phyloP scores from a whole-genome alignment of 2,888 invertebrate species.

The Lepidochitona cinerea region DNA sequence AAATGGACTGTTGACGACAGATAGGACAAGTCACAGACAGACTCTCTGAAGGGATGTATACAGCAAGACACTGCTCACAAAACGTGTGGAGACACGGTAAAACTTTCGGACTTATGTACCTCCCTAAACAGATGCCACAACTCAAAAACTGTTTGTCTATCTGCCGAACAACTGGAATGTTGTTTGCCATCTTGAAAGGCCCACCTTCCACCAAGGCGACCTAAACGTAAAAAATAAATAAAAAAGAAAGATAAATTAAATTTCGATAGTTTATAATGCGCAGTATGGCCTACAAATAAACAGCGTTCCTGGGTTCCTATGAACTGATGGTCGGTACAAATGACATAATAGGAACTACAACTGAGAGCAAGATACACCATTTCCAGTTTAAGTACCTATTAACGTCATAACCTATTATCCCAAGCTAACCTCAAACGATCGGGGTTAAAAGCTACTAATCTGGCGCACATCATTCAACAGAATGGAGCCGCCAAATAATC shows the following conservation, averaged over 20 bases:
- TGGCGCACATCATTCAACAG: too few species aligned
- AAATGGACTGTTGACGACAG: slow-evolving; percentile 73
- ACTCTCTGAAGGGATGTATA: slow-evolving; percentile 72
- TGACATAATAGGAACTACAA: too few species aligned
- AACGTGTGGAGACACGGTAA: slow-evolving; percentile 74
- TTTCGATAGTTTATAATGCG: too few species aligned
- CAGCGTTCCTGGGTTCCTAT: too few species aligned
- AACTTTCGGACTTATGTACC: slow-evolving; percentile 70
- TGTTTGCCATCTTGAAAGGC: slow-evolving; percentile 46
- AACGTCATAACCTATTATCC: too few species aligned
- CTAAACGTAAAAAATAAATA: slow-evolving; percentile 30
- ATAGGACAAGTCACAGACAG: slow-evolving; percentile 73
- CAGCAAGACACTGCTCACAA: slow-evolving; percentile 71
- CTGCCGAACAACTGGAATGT: slow-evolving; percentile 43
- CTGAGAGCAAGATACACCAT: too few species aligned
- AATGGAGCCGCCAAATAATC: too few species aligned
- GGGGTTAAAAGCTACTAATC: too few species aligned
- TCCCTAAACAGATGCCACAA: slow-evolving; percentile 68
- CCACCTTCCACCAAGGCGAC: slow-evolving; percentile 36
- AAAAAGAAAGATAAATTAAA: not conserved
- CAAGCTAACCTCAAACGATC: too few species aligned
- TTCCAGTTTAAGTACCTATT: too few species aligned
- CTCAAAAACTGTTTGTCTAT: slow-evolving; percentile 60
- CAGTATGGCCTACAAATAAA: too few species aligned
- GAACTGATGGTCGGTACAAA: too few species aligned